Conservation (phyloP, 2,113 vertebrate species). For the Laticauda laticaudata region DNA sequence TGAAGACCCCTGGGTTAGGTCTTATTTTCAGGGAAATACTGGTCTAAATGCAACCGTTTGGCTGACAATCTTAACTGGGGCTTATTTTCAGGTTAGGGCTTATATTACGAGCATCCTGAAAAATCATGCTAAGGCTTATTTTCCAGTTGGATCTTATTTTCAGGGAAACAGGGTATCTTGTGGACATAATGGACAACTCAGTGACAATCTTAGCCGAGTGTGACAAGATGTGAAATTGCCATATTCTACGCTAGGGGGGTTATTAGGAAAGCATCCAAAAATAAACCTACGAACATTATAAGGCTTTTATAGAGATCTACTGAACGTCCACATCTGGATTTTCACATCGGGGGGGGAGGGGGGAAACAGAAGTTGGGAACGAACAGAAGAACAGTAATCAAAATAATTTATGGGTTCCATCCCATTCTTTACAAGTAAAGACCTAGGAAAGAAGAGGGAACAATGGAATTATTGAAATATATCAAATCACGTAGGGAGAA, state of each 20-base stretch:
- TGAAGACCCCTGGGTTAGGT: too few relatives aligned
- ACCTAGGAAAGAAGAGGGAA: not conserved
- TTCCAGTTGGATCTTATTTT: too few relatives aligned
- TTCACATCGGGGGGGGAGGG: too few relatives aligned
- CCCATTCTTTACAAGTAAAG: not conserved
- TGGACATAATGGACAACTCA: not conserved
- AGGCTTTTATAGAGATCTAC: not conserved
- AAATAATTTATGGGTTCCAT: not conserved
- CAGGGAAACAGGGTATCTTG: not conserved
- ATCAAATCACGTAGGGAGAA: not conserved
- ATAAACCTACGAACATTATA: not conserved
- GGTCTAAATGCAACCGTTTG: too few relatives aligned
- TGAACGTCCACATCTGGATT: not conserved
- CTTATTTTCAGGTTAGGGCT: too few relatives aligned
- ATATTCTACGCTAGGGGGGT: not conserved
- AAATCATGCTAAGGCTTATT: too few relatives aligned
- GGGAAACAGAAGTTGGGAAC: not conserved
- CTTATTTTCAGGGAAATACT: too few relatives aligned
- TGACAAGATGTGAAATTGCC: not conserved
- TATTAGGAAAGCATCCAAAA: not conserved
- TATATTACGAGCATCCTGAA: too few relatives aligned
- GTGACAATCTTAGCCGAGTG: not conserved
- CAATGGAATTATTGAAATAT: not conserved
- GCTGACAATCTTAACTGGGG: too few relatives aligned
- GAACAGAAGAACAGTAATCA: not conserved